Evolutionary conservation across 1,140 invertebrate species (phyloP).

Genomic region (Drosophila mayri): DNA sequence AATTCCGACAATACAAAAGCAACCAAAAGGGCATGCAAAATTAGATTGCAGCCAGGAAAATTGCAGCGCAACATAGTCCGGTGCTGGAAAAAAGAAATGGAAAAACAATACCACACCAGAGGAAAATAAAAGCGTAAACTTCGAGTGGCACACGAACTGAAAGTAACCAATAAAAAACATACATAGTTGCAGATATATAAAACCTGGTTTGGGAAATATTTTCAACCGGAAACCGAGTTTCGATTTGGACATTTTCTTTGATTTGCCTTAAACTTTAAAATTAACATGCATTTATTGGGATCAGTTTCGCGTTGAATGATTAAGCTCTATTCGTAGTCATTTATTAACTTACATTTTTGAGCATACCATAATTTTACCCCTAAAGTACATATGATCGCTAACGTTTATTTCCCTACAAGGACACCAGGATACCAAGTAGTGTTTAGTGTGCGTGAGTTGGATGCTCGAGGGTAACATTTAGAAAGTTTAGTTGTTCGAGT

Average conservation of each 20-base stretch:
- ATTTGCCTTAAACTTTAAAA: not conserved
- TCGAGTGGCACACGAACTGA: not conserved
- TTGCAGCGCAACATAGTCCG: slow-evolving; percentile 30
- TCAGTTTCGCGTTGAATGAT: not conserved
- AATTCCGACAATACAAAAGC: slow-evolving; percentile 26
- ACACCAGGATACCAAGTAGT: slow-evolving; percentile 27
- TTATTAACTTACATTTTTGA: not conserved
- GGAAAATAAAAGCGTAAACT: not conserved
- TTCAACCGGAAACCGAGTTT: not conserved
- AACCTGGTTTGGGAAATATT: not conserved
- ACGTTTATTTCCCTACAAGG: not conserved
- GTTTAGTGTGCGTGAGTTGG: slow-evolving; percentile 40
- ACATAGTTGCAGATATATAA: not conserved
- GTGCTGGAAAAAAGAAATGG: slow-evolving; percentile 7
- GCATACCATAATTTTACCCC: not conserved
- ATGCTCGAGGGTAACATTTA: slow-evolving; percentile 21
- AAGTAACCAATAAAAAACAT: not conserved
- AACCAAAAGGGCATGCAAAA: slow-evolving; percentile 42
- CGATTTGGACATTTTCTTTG: not conserved
- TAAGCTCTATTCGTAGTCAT: not conserved
- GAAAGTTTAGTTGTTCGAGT: slow-evolving; percentile 14
- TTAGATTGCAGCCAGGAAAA: slow-evolving; percentile 56
- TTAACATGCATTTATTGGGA: not conserved
- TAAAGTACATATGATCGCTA: not conserved
- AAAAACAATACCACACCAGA: not conserved